Evolutionary conservation across 2,113 vertebrate genomes (phyloP), one percentile per base, ranked within the genome.

Genomic region (Sciurus niger): DNA sequence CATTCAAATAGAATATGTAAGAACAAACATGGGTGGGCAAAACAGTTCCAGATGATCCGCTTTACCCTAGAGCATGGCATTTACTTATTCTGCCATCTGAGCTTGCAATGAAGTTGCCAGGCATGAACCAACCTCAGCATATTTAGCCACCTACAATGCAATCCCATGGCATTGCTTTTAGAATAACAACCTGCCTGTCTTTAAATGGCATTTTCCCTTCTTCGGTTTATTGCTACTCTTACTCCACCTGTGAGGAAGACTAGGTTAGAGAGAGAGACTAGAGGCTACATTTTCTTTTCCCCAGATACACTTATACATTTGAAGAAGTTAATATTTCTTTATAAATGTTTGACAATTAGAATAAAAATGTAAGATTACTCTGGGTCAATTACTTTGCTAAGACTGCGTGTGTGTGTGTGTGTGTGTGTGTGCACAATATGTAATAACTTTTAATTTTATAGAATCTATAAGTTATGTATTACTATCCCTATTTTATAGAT

Each of bases 381-480:
- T 87, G 9, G 28, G 20, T 63, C 37, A 94, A 18, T 1, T 22
- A 55, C 32, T 84, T 48, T 70, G 8, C 51, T 82, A 91, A 84
- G 1, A 28, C 28, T 63, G 24, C 55, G 9, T 70, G 3, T 55
- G 7, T 20, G 55, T 58, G 1, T 40, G 8, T 78, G 9, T 70
- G 2, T 53, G 6, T 63, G 8, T 74, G 8, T 89, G 28, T 43
- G 24, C 60, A 37, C 48, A 20, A 34, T 40, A 55, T 40, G 13
- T 90, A 76, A 87, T 12, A 80, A 32, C 58, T 70, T 90, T 53
- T 90, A 93, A 77, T 73, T 88, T 94, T 60, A 89, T 89, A 9
- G 68, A 48, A 8, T 74, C 37, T 87, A 37, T 51, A 68, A 60
- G 12, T 48, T 65, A 77, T 95, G 6, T 67, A 34, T 85, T 83